A percentile compares a stretch with the other conserved stretches of the same genome.
phyloP scores from a whole-genome alignment of 1,140 invertebrate genomes.

The Teleopsis dalmanni region DNA sequence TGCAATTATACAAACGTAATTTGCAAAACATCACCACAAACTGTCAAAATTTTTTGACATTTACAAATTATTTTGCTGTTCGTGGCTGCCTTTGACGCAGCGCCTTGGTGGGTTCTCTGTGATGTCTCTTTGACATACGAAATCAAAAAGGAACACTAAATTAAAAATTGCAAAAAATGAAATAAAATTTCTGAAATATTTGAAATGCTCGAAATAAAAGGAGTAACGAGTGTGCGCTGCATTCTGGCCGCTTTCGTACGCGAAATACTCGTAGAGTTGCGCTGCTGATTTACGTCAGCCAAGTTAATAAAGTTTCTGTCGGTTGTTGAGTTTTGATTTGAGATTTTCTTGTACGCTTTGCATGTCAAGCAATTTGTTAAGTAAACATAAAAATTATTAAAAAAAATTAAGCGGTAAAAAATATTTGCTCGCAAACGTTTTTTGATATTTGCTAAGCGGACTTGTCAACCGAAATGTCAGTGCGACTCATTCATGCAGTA shows the following conservation, averaged over 20 bases:
- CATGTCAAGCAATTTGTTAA: not conserved
- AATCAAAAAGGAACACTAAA: no score
- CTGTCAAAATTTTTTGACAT: constrained; percentile 19
- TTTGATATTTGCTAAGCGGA: no score
- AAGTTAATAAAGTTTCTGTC: not conserved
- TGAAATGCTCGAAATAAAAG: not conserved
- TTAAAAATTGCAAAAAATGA: no score
- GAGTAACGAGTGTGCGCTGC: not conserved
- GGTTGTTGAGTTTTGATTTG: not conserved
- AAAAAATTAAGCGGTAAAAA: not conserved
- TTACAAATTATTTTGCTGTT: constrained; percentile 17
- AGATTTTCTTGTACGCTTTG: not conserved
- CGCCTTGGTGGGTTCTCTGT: not conserved
- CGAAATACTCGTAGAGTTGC: not conserved
- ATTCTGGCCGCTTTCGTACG: not conserved
- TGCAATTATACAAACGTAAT: constrained; percentile 17
- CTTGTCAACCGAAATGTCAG: constrained; percentile 14
- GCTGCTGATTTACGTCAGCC: constrained; percentile 16
- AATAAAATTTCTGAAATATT: no score
- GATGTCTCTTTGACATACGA: not conserved
- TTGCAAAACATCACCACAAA: constrained; percentile 18
- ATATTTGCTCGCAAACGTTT: no score
- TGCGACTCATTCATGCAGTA: no score
- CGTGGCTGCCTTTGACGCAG: not conserved
- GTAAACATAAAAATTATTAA: not conserved